Evolutionary conservation across 2,888 invertebrate species (phyloP).

Genomic region (Melieria omissa): DNA sequence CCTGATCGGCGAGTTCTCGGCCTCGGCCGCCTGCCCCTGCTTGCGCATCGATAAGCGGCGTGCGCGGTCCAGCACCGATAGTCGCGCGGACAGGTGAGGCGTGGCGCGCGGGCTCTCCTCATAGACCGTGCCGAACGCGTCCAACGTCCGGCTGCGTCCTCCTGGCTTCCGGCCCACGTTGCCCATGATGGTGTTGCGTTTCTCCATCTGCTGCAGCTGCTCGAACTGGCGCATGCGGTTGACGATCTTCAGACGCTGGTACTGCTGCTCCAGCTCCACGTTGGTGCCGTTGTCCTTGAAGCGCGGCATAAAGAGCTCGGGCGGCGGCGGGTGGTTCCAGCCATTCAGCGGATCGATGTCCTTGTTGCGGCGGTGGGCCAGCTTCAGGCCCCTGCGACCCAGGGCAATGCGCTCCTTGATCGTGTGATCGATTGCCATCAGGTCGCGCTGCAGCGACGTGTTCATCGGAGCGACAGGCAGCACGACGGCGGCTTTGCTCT

Average conservation of each 20-base stretch:
- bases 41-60: not conserved
- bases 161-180: not conserved
- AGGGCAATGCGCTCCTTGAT: constrained; percentile 40
- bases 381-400: constrained; percentile 8
- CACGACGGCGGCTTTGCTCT: constrained; percentile 33
- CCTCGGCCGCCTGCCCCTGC: not conserved
- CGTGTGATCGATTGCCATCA: constrained; percentile 42
- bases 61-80: constrained; percentile 1
- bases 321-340: constrained; percentile 42
- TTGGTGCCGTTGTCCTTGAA: constrained; percentile 28
- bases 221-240: constrained; percentile 27
- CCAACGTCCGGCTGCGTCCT: not conserved
- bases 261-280: constrained; percentile 37
- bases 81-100: not conserved
- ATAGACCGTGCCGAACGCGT: not conserved
- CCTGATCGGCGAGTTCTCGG: not conserved
- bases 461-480: constrained; percentile 40
- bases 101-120: not conserved
- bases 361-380: not conserved
- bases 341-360: constrained; percentile 24
- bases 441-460: constrained; percentile 41
- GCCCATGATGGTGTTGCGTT: not conserved
- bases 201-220: constrained; percentile 18
- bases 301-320: constrained; percentile 26
- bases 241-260: constrained; percentile 29